Conservation (phyloP, 2,113 vertebrate genomes). For the Myrmecobius fasciatus region DNA sequence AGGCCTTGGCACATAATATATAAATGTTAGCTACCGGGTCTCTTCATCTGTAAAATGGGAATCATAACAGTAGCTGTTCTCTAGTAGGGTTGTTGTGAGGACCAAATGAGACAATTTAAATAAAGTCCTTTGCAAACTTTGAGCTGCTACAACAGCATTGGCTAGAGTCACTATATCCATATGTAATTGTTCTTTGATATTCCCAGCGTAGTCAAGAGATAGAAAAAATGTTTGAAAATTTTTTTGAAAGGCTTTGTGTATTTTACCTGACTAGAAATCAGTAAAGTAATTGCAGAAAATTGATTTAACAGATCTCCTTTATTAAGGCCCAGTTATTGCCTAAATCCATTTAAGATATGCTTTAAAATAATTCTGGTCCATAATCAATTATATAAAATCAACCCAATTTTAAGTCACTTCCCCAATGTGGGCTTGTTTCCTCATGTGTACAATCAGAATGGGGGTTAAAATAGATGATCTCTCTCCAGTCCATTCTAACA, state of each 20-base stretch:
- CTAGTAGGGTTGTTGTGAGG: not conserved
- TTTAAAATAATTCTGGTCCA: constrained; percentile 46
- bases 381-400: constrained; percentile 18
- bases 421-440: not conserved
- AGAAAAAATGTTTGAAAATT: not conserved
- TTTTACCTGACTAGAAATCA: constrained; percentile 38
- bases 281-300: not conserved
- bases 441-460: not conserved
- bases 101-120: not conserved
- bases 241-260: constrained; percentile 4
- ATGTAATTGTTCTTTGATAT: constrained; percentile 6
- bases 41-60: not conserved
- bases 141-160: not conserved
- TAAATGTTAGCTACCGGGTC: too few relatives aligned
- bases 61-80: not conserved
- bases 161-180: not conserved
- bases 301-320: not conserved
- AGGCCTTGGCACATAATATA: too few relatives aligned
- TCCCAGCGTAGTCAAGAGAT: constrained; percentile 9
- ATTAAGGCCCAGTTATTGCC: not conserved
- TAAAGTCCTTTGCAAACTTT: not conserved
- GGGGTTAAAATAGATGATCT: not conserved
- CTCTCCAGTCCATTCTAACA: not conserved
- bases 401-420: not conserved
- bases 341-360: constrained; percentile 31